Base-by-base conservation (phyloP, 2,113 vertebrate genomes). In the Heterotilapia buettikoferi region DNA sequence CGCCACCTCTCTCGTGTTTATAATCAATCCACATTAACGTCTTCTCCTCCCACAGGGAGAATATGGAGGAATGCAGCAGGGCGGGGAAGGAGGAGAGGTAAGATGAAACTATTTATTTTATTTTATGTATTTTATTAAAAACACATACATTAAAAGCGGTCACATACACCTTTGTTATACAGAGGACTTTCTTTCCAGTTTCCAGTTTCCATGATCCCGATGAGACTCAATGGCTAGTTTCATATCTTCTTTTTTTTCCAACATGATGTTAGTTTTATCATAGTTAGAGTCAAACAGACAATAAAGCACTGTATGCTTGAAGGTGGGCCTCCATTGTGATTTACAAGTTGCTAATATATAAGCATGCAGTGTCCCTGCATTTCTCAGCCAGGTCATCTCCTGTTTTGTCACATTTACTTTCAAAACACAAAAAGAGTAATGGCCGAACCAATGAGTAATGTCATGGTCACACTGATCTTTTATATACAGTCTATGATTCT, bases 1-100 rank as follows among this genome's bases (percentile, higher is more conserved):
- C 10, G n/a, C 21, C 26, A 9, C 13, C 33, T 66, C 7, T 80
- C 45, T 40, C 45, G 54, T 4, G 2, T 26, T 2, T 84, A 29
- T 63, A 5, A 56, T 31, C 24, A 12, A 33, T 38, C 45, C 61
- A 89, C 9, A 54, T 29, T 91, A 29, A 80, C 36, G 14, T 68
- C 84, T 43, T 86, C 38, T 71, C 80, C 4, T 83, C 33, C 73
- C 13, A 9, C 94, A 97, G 97, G 96, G 93, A 86, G 96, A 97
- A 63, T 97, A 96, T 18, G 96, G 96, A 14, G 96, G 96, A 38
- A 95, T 95, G 95, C 96, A 97, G n/a, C 95, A 96, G 88, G 96
- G 95, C 6, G 96, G 95, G 36, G 94, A 97, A 76, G 96, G 96
- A 88, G 97, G 96, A 94, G 95, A 97, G 96, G 96, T 97, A 84